Evolutionary conservation across 37 sponge, comb jelly and placozoan genomes (phyloP).

Genomic region (Cliona cf. orientalis): DNA sequence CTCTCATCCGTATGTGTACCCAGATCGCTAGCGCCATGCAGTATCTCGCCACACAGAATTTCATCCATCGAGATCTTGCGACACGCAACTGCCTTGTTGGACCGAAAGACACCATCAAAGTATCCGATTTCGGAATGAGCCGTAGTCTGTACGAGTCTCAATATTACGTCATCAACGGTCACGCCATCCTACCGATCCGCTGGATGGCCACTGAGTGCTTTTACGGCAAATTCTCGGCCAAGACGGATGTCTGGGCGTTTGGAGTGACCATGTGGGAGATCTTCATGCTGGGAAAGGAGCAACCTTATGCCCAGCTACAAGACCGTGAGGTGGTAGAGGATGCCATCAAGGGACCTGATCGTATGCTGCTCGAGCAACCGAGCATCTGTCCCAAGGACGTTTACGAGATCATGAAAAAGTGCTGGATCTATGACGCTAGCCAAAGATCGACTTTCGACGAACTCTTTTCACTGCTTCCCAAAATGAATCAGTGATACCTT

Average conservation of each 20-base stretch:
- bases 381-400: constrained; percentile 40
- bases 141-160: constrained; percentile 68
- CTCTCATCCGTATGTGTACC: constrained; percentile 48
- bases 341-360: constrained; percentile 18
- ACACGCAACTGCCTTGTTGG: constrained; percentile 85
- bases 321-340: constrained; percentile 69
- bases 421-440: constrained; percentile 50
- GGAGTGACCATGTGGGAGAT: constrained; percentile 85
- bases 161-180: constrained; percentile 61
- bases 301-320: constrained; percentile 52
- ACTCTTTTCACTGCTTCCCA: constrained; percentile 29
- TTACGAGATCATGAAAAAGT: constrained; percentile 62
- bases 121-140: constrained; percentile 81
- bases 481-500: no score
- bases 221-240: constrained; percentile 73
- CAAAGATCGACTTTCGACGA: constrained; percentile 56
- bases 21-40: constrained; percentile 83
- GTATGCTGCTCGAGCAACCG: constrained; percentile 28
- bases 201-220: constrained; percentile 88
- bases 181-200: constrained; percentile 55
- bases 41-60: constrained; percentile 69
- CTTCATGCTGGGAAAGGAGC: constrained; percentile 47
- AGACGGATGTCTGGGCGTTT: constrained; percentile 80
- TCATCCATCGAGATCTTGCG: constrained; percentile 73
- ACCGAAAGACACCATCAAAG: constrained; percentile 48